Percentiles rank a stretch among this genome's conserved stretches.
These are phyloP conservation scores for Mesoclemmys tuberculata DNA, from an alignment of 2,113 vertebrate genomes.

Conservation along the genomic window DNA sequence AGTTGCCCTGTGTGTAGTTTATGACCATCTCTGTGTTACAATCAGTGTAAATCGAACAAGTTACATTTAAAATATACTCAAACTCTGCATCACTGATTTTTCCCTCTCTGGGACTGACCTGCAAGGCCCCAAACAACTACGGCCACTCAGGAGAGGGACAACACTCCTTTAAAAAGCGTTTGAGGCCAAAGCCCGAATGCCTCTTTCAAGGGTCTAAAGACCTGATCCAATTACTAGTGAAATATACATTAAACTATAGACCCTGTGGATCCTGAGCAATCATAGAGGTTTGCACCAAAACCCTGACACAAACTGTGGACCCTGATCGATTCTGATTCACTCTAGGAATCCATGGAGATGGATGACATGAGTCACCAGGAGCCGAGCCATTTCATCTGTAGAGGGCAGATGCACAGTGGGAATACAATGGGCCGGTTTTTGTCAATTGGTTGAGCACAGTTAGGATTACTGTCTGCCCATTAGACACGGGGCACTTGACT, in stretches of 20 bases:
- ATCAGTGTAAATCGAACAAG: neutral
- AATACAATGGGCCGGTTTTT: no score
- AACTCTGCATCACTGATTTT: neutral
- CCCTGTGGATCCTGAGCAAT: no score
- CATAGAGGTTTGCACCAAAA: no score
- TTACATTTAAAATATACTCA: neutral
- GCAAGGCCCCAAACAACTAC: neutral
- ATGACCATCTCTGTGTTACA: neutral
- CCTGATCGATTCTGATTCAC: no score
- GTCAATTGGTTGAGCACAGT: no score
- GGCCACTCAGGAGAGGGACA: neutral
- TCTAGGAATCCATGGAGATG: no score
- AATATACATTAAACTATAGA: neutral
- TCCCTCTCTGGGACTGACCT: neutral
- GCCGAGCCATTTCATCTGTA: no score
- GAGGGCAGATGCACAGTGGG: no score
- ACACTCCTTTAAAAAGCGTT: neutral
- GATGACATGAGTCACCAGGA: no score
- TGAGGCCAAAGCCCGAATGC: neutral
- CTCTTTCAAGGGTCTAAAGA: neutral
- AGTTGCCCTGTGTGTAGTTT: fast-evolving
- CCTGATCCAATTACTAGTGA: neutral
- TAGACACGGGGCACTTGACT: no score
- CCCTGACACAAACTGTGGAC: no score
- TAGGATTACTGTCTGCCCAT: no score